phyloP scores from a whole-genome alignment of 2,797 vertebrate genomes.

The Karalla daura region DNA sequence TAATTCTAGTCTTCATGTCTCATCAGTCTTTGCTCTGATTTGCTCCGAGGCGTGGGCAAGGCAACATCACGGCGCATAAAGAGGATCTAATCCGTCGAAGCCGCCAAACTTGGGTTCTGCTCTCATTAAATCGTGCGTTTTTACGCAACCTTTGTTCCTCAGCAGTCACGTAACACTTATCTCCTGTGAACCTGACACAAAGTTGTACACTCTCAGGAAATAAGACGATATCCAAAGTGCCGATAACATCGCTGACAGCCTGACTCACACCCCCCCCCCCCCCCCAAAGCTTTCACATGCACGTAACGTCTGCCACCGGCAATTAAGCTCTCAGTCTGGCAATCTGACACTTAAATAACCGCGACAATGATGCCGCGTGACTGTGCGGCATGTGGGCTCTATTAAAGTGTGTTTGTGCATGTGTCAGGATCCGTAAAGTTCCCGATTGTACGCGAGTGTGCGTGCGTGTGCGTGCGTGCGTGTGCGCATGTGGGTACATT shows the following conservation, averaged over 20 bases:
- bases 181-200: slow-evolving; percentile 19
- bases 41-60: not conserved
- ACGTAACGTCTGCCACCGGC: slow-evolving; percentile 41
- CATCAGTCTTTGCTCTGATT: not conserved
- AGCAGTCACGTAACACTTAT: not conserved
- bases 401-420: slow-evolving; percentile 20
- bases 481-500: slow-evolving; percentile 56
- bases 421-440: slow-evolving; percentile 24
- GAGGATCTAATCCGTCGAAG: not conserved
- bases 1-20: not conserved
- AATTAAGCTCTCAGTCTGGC: slow-evolving; percentile 52
- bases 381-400: slow-evolving; percentile 25
- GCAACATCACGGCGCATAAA: not conserved
- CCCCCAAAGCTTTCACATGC: slow-evolving; percentile 24
- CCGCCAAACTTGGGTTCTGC: no score
- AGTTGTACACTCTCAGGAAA: slow-evolving; percentile 32
- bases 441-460: slow-evolving; percentile 23
- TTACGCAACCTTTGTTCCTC: not conserved
- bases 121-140: no score
- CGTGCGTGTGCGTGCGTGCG: slow-evolving; percentile 30
- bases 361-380: slow-evolving; percentile 48
- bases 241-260: slow-evolving; percentile 42
- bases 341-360: slow-evolving; percentile 54
- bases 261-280: slow-evolving; percentile 38
- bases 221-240: slow-evolving; percentile 32